phyloP scores from a whole-genome alignment of 2,797 vertebrate genomes.

The Erpetoichthys calabaricus region DNA sequence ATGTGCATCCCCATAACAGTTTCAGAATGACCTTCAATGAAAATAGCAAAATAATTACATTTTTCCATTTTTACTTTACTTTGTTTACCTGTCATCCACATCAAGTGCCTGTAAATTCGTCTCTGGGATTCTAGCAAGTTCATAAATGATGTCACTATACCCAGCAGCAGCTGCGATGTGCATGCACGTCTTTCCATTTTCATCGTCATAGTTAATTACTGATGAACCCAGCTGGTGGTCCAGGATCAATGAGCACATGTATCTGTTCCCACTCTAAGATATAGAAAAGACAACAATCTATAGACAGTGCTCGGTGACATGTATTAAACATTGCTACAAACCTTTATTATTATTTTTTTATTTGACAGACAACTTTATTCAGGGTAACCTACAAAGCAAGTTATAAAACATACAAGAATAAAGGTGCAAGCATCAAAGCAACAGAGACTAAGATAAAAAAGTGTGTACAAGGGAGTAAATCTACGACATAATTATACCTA shows the following conservation, averaged over 20 bases:
- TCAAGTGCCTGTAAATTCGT: constrained; percentile 75
- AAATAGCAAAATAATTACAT: neutral
- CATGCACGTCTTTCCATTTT: constrained; percentile 69
- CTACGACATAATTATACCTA: no score
- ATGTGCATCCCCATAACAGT: no score
- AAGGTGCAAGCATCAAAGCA: no score
- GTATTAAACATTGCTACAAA: constrained; percentile 2
- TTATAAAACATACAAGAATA: no score
- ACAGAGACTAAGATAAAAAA: no score
- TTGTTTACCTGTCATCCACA: constrained; percentile 64
- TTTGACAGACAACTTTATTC: no score
- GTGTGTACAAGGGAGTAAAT: no score
- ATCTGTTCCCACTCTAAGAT: constrained; percentile 60
- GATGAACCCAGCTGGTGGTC: constrained; percentile 59
- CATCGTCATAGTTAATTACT: constrained; percentile 72
- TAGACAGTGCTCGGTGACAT: neutral
- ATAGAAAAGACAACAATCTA: constrained; percentile 14
- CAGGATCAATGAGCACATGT: constrained; percentile 67
- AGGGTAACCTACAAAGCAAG: no score
- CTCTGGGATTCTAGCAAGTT: constrained; percentile 59
- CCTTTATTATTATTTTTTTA: no score
- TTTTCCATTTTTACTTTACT: neutral
- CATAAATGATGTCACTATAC: constrained; percentile 65
- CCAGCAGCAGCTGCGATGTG: constrained; percentile 71
- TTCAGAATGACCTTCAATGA: no score